A percentile compares a stretch with the other conserved stretches of the same genome.
Evolutionary conservation across 2,797 vertebrate species (phyloP).

Genomic region (Pipistrellus nathusii): DNA sequence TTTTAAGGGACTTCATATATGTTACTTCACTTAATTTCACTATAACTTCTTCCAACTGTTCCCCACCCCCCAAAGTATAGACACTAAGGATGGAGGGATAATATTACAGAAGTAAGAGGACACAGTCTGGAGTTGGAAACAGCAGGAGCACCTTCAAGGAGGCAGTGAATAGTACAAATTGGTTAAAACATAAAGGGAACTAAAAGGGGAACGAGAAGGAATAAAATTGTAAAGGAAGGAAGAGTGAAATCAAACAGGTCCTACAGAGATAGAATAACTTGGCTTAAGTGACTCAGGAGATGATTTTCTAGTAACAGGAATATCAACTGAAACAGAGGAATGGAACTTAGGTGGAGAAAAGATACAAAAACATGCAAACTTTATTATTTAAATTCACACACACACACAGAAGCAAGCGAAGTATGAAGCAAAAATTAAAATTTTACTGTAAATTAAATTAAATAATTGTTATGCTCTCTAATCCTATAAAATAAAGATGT

Average conservation of each 20-base stretch:
- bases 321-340: background rate
- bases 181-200: background rate
- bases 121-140: background rate
- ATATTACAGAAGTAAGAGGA: background rate
- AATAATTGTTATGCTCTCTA: background rate
- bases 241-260: background rate
- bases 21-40: slow-evolving; percentile 1
- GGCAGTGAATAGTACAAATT: background rate
- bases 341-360: background rate
- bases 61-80: background rate
- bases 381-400: background rate
- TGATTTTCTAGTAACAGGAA: slow-evolving; percentile 27
- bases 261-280: slow-evolving; percentile 31
- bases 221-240: slow-evolving; percentile 3
- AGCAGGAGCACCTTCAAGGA: background rate
- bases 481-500: background rate
- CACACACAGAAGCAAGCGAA: background rate
- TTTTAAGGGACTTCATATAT: slow-evolving; percentile 5
- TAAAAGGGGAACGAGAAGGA: background rate
- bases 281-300: background rate
- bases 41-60: background rate
- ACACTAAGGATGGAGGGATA: background rate
- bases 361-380: background rate
- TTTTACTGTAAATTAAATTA: no score
- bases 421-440: slow-evolving; percentile 47